Percentiles rank a stretch among this genome's conserved stretches.
Conservation (phyloP, 2,888 invertebrate species). For the Drosophila pseudotalamancana region DNA sequence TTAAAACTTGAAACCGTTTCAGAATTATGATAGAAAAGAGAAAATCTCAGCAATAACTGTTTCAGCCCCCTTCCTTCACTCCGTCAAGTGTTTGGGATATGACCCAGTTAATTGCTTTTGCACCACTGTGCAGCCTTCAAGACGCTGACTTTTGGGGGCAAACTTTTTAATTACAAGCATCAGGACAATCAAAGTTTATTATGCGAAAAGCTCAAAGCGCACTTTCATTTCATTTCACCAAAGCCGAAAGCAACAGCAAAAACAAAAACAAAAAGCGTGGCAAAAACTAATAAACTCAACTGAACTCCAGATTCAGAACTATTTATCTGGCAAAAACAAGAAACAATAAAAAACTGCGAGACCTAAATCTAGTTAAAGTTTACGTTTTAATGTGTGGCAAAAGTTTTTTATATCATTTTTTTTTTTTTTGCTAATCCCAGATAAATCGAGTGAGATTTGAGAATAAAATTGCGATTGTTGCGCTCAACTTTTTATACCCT, state of each 20-base stretch:
- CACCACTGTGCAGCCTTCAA: conserved; percentile 4
- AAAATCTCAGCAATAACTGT: neutral
- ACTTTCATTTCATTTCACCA: conserved; percentile 10
- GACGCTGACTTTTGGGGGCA: conserved; percentile 23
- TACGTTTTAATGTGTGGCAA: conserved; percentile 48
- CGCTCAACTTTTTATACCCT: conserved; percentile 38
- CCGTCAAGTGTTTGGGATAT: too few species aligned
- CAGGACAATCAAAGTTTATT: conserved; percentile 75
- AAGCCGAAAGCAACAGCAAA: conserved; percentile 2
- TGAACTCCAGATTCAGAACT: conserved; percentile 33
- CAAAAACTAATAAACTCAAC: conserved; percentile 60
- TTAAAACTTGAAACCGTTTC: too few species aligned
- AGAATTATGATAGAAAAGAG: too few species aligned
- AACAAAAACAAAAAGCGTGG: conserved; percentile 29
- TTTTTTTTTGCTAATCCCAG: conserved; percentile 47
- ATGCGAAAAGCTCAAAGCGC: conserved; percentile 52
- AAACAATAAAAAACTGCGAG: conserved; percentile 10
- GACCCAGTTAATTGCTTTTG: conserved; percentile 37
- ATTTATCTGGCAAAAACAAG: conserved; percentile 18
- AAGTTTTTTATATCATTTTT: too few species aligned
- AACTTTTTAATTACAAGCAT: conserved; percentile 76
- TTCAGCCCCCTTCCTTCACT: too few species aligned
- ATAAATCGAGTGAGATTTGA: conserved; percentile 50
- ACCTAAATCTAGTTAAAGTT: conserved; percentile 57
- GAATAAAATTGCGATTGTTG: conserved; percentile 44